Evolutionary conservation across 2,113 vertebrate genomes (phyloP), one percentile per base, ranked within the genome.

Genomic region (Amphilophus citrinellus): DNA sequence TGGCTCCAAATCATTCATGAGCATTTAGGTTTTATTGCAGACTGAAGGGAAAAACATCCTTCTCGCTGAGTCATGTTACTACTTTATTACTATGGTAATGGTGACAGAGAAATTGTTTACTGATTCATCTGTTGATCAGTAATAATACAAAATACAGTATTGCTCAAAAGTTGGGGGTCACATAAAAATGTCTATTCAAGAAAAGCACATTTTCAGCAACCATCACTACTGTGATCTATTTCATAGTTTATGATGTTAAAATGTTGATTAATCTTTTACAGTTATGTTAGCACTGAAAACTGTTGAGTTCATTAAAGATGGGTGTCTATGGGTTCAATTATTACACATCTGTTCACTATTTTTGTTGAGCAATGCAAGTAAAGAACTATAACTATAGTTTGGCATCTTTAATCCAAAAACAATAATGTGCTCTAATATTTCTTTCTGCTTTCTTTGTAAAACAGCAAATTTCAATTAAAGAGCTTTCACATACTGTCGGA

Each of bases 1-100:
- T 30, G 14, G 73, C 76, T 71, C 47, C 66, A 83, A 71, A 78
- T 10, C 9, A 79, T 83, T 83, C 86, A 13, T 30, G 10, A 78
- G 61, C 76, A 75, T 71, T 78, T 57, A 15, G 22, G 79, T 77
- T 84, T 80, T n/a, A 42, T 32, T 44, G 59, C 32, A 10, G 39
- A 80, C 32, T 47, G 15, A 68, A 15, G 18, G 4, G 10, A 2
- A 30, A 39, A 76, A 63, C 0, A 10, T 11, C 27, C 58, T 56
- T 80, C 15, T 77, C 42, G 9, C 50, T 73, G 10, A 65, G 13
- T 39, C 11, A 58, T 60, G 8, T 13, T 10, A 22, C 6, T 20
- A 63, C 37, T 62, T 56, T 56, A 22, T 66, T 61, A 17, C 61
- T 22, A 20, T 22, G 9, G 22, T 20, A 80, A 50, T 56, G 30